Conservation (phyloP, 23 tunicate species). For the Styela plicata region DNA sequence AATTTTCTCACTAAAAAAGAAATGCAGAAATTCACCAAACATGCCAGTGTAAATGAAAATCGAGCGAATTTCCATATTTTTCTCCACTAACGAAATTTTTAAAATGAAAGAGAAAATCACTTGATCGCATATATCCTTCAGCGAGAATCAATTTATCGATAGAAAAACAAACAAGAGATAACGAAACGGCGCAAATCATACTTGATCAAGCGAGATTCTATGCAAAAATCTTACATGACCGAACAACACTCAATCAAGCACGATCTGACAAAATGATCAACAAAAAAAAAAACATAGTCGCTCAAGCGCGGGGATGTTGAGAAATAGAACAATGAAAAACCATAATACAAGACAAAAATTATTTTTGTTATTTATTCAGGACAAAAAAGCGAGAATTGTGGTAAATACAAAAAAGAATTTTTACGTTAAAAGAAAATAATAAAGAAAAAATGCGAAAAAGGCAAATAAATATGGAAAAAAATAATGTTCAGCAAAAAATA, state of each 20-base stretch:
- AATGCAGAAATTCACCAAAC: too few relatives aligned
- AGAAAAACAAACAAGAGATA: background rate
- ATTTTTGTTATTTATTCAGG: background rate
- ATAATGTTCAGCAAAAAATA: background rate
- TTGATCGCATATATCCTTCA: background rate
- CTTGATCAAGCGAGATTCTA: background rate
- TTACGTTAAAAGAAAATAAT: background rate
- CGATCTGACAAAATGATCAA: background rate
- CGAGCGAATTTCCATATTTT: too few relatives aligned
- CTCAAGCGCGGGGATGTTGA: background rate
- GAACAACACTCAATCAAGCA: background rate
- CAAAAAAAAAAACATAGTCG: background rate
- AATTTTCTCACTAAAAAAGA: too few relatives aligned
- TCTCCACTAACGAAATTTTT: too few relatives aligned
- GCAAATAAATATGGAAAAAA: background rate
- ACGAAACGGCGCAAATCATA: background rate
- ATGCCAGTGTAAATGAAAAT: too few relatives aligned
- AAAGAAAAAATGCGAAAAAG: background rate
- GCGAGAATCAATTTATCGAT: background rate
- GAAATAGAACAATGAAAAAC: background rate
- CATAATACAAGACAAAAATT: too few relatives aligned
- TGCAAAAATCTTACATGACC: background rate
- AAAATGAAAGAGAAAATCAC: too few relatives aligned
- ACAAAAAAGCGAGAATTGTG: too few relatives aligned
- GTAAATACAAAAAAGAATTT: background rate